These are phyloP conservation scores for Sarcoramphus papa DNA, from an alignment of 2,797 vertebrate species.

Conservation along the genomic window DNA sequence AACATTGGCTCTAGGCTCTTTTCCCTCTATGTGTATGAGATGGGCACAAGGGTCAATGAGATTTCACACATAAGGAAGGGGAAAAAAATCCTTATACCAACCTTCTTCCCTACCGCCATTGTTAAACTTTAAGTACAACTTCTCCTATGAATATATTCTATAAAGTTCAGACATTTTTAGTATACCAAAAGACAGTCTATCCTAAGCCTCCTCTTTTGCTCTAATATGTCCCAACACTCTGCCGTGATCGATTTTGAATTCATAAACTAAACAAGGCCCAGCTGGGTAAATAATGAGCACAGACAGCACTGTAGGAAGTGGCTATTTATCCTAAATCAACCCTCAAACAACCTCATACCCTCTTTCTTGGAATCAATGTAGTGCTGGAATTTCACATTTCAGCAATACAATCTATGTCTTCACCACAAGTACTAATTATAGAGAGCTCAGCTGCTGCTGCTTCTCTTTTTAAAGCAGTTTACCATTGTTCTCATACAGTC, in stretches of 20 bases:
- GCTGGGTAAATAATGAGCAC: slow-evolving; percentile 2
- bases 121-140: background rate
- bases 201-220: background rate
- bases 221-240: background rate
- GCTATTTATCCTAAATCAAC: slow-evolving; percentile 5
- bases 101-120: background rate
- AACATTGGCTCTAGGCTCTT: background rate
- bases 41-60: background rate
- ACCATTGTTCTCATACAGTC: background rate
- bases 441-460: background rate
- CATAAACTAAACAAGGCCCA: background rate
- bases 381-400: slow-evolving; percentile 1
- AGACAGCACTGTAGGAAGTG: slow-evolving; percentile 2
- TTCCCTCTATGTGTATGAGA: background rate
- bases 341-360: background rate
- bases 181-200: background rate
- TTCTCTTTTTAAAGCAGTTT: background rate
- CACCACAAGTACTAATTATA: background rate
- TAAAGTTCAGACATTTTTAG: background rate
- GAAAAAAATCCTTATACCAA: background rate
- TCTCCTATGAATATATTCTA: background rate
- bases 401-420: background rate
- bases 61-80: background rate
- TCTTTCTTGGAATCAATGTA: background rate
- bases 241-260: background rate